Evolutionary conservation across 2,888 invertebrate genomes (phyloP).

Genomic region (Mimumesa dahlbomi): DNA sequence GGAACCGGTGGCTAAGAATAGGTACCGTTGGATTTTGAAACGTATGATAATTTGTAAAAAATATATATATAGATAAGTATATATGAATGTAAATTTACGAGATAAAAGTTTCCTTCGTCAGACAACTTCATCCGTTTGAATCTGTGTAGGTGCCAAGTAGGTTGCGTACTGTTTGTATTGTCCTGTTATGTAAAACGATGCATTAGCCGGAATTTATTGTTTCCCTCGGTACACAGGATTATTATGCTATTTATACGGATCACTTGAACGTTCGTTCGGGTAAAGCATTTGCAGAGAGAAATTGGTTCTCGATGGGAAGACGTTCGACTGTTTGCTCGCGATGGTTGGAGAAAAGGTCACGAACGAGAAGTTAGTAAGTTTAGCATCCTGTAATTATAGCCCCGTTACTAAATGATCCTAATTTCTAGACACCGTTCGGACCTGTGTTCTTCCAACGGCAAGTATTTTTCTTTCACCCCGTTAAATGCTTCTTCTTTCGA

Average conservation of each 20-base stretch:
- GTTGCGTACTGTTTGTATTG: slow-evolving; percentile 30
- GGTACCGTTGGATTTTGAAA: too few relatives aligned
- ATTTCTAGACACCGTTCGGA: slow-evolving; percentile 25
- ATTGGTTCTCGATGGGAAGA: not conserved
- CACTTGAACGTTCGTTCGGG: too few relatives aligned
- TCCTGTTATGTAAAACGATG: slow-evolving; percentile 36
- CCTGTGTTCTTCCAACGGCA: not conserved
- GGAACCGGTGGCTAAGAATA: too few relatives aligned
- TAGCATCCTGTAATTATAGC: slow-evolving; percentile 42
- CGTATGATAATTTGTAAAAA: too few relatives aligned
- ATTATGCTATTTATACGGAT: too few relatives aligned
- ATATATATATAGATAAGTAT: not conserved
- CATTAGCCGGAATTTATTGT: slow-evolving; percentile 12
- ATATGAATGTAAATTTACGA: not conserved
- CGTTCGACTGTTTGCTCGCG: not conserved
- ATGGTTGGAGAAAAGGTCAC: slow-evolving; percentile 18
- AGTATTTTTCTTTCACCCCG: too few relatives aligned
- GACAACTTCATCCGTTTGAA: not conserved
- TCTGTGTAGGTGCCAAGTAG: slow-evolving; percentile 43
- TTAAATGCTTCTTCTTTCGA: too few relatives aligned
- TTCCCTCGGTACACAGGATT: not conserved
- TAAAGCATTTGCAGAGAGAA: too few relatives aligned
- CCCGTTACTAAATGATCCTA: slow-evolving; percentile 55
- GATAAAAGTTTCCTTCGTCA: not conserved
- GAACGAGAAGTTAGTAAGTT: slow-evolving; percentile 19